Evolutionary conservation across 2,888 invertebrate species (phyloP).

Genomic region (Sesia bembeciformis): DNA sequence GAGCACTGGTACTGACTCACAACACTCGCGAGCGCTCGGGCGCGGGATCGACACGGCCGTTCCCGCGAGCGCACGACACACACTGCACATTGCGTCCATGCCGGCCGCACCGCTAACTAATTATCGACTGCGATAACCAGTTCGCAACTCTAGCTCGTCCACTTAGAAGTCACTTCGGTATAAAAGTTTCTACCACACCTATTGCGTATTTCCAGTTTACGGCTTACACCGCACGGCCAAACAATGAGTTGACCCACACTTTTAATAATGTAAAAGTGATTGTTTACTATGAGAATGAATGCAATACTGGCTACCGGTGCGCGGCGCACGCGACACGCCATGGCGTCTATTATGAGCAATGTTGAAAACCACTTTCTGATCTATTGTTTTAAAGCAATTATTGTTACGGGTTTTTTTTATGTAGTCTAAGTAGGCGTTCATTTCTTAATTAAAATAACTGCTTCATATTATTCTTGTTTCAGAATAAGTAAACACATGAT

Average conservation of each 20-base stretch:
- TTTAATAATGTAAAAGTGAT: conserved; percentile 44
- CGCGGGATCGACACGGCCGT: conserved; percentile 3
- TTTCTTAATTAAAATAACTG: too few species aligned
- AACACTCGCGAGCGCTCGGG: conserved; percentile 43
- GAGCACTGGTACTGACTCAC: conserved; percentile 18
- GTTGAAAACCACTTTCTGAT: conserved; percentile 47
- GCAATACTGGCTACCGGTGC: conserved; percentile 20
- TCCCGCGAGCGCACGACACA: conserved; percentile 32
- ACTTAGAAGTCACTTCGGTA: conserved; percentile 6
- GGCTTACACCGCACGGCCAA: conserved; percentile 13
- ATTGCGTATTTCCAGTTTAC: conserved; percentile 7
- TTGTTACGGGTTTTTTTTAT: neutral
- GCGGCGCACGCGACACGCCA: conserved; percentile 24
- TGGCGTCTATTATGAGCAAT: conserved; percentile 31
- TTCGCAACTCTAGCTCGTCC: conserved; percentile 7
- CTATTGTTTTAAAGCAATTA: conserved; percentile 46
- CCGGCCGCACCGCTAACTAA: conserved; percentile 5
- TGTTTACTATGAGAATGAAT: conserved; percentile 52
- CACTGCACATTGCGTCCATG: conserved; percentile 33
- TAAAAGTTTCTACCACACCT: conserved; percentile 1
- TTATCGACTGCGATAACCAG: neutral
- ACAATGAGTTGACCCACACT: conserved; percentile 47
- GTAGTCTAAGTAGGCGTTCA: too few species aligned
- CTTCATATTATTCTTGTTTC: too few species aligned
- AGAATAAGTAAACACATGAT: too few species aligned